Conservation (phyloP, 1,140 invertebrate species). For the Drosophila tropicalis region DNA sequence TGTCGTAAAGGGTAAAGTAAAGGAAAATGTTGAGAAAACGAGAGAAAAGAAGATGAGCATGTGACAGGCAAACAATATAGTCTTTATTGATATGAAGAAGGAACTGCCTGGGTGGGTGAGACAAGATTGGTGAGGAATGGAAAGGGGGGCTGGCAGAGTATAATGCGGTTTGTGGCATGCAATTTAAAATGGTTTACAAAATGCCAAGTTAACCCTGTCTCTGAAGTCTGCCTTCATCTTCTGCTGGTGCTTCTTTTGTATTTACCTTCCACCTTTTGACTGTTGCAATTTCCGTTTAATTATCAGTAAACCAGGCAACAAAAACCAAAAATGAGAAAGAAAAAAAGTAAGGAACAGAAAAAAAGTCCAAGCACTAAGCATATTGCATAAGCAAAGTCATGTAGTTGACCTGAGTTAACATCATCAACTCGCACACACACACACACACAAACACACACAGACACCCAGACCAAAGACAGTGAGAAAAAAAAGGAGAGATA, state of each 20-base stretch:
- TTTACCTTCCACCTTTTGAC: constrained; percentile 40
- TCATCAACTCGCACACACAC: constrained; percentile 51
- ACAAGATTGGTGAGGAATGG: background rate
- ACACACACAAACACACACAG: constrained; percentile 32
- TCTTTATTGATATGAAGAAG: constrained; percentile 54
- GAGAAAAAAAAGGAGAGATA: constrained; percentile 3
- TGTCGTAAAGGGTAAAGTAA: background rate
- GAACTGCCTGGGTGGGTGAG: constrained; percentile 5
- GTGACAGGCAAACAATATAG: constrained; percentile 63
- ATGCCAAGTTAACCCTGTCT: constrained; percentile 22
- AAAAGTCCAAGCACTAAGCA: constrained; percentile 31
- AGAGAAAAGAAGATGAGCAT: constrained; percentile 46
- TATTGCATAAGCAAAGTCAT: constrained; percentile 50
- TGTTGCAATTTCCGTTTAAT: constrained; percentile 63
- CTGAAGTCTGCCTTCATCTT: constrained; percentile 29
- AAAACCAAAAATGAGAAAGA: constrained; percentile 25
- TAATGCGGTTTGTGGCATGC: constrained; percentile 58
- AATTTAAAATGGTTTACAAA: constrained; percentile 62
- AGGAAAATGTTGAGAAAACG: constrained; percentile 20
- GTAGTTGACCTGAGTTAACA: constrained; percentile 60
- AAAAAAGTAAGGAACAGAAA: background rate
- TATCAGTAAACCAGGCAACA: constrained; percentile 47
- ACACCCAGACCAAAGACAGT: background rate
- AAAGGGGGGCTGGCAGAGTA: constrained; percentile 2
- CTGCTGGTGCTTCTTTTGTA: constrained; percentile 38